phyloP scores from a whole-genome alignment of 2,113 vertebrate genomes.

The Varanus salvator region DNA sequence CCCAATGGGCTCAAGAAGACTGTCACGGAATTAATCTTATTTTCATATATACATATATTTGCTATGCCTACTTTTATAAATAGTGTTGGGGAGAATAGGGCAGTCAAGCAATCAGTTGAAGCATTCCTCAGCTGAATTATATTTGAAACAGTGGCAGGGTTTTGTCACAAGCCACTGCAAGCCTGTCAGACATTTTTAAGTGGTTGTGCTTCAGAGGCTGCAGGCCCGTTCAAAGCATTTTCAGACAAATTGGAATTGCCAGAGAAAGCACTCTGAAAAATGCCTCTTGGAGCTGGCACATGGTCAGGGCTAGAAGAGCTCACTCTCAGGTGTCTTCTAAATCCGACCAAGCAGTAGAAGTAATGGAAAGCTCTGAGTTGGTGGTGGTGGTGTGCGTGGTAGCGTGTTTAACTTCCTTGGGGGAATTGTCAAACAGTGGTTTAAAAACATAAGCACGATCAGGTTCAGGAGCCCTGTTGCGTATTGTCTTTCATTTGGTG shows the following conservation, averaged over 20 bases:
- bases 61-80: neutral
- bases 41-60: slow-evolving; percentile 7
- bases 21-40: slow-evolving; percentile 5
- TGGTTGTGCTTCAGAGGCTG: neutral
- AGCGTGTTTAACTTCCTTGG: neutral
- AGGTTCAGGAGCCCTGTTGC: neutral
- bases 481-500: neutral
- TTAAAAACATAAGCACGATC: neutral
- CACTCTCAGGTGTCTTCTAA: neutral
- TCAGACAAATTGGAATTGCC: neutral
- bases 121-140: neutral
- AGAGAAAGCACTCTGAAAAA: neutral
- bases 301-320: neutral
- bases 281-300: neutral
- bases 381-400: neutral
- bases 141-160: neutral
- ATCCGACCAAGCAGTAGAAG: neutral
- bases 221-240: neutral
- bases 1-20: neutral
- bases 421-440: neutral
- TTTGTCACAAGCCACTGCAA: slow-evolving; percentile 10
- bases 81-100: neutral
- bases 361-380: neutral
- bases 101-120: neutral
- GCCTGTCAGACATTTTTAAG: slow-evolving; percentile 29